Base-by-base conservation (phyloP, 2,888 invertebrate genomes). In the Machimus rusticus region DNA sequence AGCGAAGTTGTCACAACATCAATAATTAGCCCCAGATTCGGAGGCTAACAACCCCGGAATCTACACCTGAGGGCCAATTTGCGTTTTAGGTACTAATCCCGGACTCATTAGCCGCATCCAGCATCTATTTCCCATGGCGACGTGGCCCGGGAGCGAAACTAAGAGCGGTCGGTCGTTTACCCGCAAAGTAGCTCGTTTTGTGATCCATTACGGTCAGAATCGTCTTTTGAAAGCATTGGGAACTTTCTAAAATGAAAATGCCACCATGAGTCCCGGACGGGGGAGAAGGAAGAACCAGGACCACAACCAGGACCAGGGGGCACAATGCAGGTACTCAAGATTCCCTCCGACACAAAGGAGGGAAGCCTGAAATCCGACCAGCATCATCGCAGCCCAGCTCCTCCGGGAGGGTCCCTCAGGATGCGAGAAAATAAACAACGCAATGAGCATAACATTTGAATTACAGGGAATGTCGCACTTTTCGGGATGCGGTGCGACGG, bases 301-400 rank as follows among this genome's bases (percentile, higher is more conserved):
- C 12, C 39, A 39, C 2, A 4, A 39, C 8, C 2, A 39, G 39
- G 12, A 12, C 39, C 39, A 39, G 39, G 23, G 19, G 16, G 74
- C 74, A 57, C 31, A 85, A 85, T 85, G 85, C 85, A 85, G 85
- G 85, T 85, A 85, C 85, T 85, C 39, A 85, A 85, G 84, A 74
- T 39, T 84, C 84, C 74, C 74, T 74, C 84, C n/a, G 43, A 5
- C 19, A 84, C 66, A 39, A 81, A 55, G 16, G 51, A 43, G 81
- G 12, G 81, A 23, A 16, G 31, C 28, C 43, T 12, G 39, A 39
- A 12, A 12, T 34, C 74, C 85, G 74, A 74, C 85, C 85, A 85
- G 43, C 85, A 85, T 39, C 74, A 74, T 9, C 19, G 34, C n/a
- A 39, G 8, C 34, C 16, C 1, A 55, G n/a, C 43, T 74, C 85